Evolutionary conservation across 2,888 invertebrate species (phyloP).

Genomic region (Ormyrus nitidulus): DNA sequence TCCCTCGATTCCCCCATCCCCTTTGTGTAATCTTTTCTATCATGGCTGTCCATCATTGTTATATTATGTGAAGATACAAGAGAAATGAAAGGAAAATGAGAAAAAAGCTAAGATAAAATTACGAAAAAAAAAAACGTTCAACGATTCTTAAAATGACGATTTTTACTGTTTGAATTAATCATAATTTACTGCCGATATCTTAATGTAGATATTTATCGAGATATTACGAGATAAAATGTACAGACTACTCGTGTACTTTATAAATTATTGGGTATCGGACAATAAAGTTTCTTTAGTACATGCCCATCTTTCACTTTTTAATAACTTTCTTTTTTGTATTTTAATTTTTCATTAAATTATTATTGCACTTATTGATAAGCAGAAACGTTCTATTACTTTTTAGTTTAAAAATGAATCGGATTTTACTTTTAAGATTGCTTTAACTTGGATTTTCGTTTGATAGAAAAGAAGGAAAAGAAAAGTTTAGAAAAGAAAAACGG

Average conservation of each 20-base stretch:
- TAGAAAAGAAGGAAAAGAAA: background rate
- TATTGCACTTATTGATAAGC: background rate
- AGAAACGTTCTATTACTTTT: background rate
- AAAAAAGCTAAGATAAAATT: constrained; percentile 18
- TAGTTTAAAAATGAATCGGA: background rate
- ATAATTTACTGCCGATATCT: constrained; percentile 51
- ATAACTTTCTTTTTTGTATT: constrained; percentile 12
- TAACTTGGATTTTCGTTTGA: background rate
- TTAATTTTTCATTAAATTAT: constrained; percentile 2
- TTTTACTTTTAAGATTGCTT: constrained; percentile 20
- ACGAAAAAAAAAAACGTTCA: constrained; percentile 12
- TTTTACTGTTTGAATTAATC: constrained; percentile 48
- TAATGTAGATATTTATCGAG: constrained; percentile 48
- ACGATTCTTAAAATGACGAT: constrained; percentile 43
- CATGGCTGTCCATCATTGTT: constrained; percentile 44
- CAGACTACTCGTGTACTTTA: constrained; percentile 53
- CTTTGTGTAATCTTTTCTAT: constrained; percentile 33
- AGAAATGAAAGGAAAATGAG: constrained; percentile 22
- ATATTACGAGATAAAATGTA: constrained; percentile 50
- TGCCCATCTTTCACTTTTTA: constrained; percentile 30
- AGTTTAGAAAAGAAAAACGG: constrained; percentile 4
- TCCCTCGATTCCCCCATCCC: background rate
- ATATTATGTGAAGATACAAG: constrained; percentile 37
- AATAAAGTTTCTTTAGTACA: constrained; percentile 55
- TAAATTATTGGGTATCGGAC: constrained; percentile 54